Percentiles rank a stretch among this genome's conserved stretches.
These are phyloP conservation scores for Rhynchonycteris naso DNA, from an alignment of 2,797 vertebrate genomes.

Conservation along the genomic window DNA sequence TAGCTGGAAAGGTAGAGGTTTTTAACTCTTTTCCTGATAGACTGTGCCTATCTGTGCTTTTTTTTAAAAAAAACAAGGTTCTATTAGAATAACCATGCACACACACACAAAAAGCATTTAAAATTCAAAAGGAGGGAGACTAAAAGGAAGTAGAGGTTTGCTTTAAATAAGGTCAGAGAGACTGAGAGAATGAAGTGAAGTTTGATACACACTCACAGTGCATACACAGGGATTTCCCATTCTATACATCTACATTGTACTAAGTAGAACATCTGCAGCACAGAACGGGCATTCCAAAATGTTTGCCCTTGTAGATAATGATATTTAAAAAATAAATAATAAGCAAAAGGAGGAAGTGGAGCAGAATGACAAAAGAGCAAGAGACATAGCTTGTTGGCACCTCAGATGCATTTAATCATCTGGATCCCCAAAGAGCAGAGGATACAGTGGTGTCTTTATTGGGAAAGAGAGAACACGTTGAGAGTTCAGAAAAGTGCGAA, in stretches of 20 bases:
- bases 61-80: neutral
- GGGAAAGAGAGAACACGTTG: neutral
- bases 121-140: slow-evolving; percentile 39
- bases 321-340: slow-evolving; percentile 29
- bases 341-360: slow-evolving; percentile 5
- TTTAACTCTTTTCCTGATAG: slow-evolving; percentile 75
- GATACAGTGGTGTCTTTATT: slow-evolving; percentile 2
- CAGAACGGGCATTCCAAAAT: neutral
- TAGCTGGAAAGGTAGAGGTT: slow-evolving; percentile 66
- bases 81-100: neutral
- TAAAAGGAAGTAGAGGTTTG: slow-evolving; percentile 20
- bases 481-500: slow-evolving; percentile 60
- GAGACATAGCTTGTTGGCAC: neutral
- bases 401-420: slow-evolving; percentile 44
- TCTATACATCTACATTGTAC: neutral
- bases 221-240: neutral
- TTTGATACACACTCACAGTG: neutral
- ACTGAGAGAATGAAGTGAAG: neutral
- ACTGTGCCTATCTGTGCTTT: neutral
- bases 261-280: neutral
- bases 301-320: neutral
- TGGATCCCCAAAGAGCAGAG: slow-evolving; percentile 8
- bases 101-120: neutral
- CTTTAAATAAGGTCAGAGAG: slow-evolving; percentile 26
- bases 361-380: neutral